Evolutionary conservation across 92 coral and sea anemone species (phyloP).

Genomic region (Actinernus sp.): DNA sequence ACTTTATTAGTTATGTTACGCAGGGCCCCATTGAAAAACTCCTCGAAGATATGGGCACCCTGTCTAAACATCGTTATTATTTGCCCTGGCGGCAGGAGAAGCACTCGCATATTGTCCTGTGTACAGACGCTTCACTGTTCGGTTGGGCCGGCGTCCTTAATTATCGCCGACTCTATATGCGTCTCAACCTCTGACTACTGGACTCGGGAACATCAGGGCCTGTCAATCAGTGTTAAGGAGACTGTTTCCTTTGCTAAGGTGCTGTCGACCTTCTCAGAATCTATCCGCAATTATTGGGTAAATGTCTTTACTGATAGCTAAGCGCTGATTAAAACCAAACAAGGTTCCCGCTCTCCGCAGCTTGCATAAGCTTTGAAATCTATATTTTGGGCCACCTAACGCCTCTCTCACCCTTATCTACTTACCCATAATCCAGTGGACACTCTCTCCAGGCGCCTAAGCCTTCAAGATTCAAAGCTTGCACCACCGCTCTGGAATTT

Average conservation of each 20-base stretch:
- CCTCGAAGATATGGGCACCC: no score
- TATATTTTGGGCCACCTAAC: slow-evolving; percentile 17
- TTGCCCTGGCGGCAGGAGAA: slow-evolving; percentile 44
- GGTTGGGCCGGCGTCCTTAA: slow-evolving; percentile 41
- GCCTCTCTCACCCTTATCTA: no score
- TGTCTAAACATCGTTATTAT: no score
- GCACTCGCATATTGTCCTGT: slow-evolving; percentile 26
- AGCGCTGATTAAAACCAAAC: slow-evolving; percentile 13
- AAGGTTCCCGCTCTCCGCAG: slow-evolving; percentile 24
- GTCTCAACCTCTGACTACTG: slow-evolving; percentile 33
- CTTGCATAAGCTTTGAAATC: slow-evolving; percentile 24
- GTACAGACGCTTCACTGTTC: slow-evolving; percentile 40
- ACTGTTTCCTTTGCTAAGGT: slow-evolving; percentile 30
- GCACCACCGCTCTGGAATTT: neutral
- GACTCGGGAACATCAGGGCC: neutral
- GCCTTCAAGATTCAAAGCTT: slow-evolving; percentile 4
- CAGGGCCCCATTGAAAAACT: no score
- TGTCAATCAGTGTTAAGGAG: slow-evolving; percentile 31
- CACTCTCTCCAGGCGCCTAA: slow-evolving; percentile 26
- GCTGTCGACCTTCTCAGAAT: slow-evolving; percentile 1
- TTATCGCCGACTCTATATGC: slow-evolving; percentile 8
- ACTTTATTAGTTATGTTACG: no score
- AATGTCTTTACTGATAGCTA: slow-evolving; percentile 53
- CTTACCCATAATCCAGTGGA: slow-evolving; percentile 56
- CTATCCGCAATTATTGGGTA: slow-evolving; percentile 38